Conservation (phyloP, 2,113 vertebrate genomes). For the Petrocephalus zakoni region DNA sequence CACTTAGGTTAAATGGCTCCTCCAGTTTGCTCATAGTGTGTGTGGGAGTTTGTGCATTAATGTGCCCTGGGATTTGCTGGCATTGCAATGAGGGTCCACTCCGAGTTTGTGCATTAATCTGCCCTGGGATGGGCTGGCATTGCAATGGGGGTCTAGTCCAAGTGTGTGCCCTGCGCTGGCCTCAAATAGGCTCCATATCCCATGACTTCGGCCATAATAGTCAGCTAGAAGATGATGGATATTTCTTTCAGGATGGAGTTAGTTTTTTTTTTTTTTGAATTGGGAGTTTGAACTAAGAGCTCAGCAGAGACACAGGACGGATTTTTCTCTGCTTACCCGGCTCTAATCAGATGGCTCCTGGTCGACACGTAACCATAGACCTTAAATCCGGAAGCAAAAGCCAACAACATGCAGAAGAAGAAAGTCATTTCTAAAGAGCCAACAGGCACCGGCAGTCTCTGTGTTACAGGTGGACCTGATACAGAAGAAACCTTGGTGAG, state of each 20-base stretch:
- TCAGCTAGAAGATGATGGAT: not conserved
- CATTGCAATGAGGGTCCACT: not conserved
- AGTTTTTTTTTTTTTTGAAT: slow-evolving; percentile 31
- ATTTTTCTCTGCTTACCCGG: not conserved
- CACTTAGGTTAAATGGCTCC: not conserved
- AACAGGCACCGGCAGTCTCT: not conserved
- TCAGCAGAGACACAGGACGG: not conserved
- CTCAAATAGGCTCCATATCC: not conserved
- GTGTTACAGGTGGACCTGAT: not conserved
- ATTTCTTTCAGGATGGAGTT: slow-evolving; percentile 21
- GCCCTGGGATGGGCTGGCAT: not conserved
- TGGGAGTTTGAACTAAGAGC: slow-evolving; percentile 37
- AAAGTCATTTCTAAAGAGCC: not conserved
- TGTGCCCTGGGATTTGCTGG: not conserved
- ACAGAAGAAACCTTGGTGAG: not conserved
- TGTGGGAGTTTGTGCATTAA: too few species aligned
- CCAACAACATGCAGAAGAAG: not conserved
- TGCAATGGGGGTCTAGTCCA: not conserved
- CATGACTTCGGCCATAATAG: not conserved
- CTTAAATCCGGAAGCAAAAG: not conserved
- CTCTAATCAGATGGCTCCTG: not conserved
- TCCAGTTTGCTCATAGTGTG: not conserved
- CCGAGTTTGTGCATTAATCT: not conserved
- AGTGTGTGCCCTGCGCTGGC: not conserved
- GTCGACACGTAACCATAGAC: not conserved